Evolutionary conservation across 2,888 invertebrate species (phyloP).

Genomic region (Lasius platythorax): DNA sequence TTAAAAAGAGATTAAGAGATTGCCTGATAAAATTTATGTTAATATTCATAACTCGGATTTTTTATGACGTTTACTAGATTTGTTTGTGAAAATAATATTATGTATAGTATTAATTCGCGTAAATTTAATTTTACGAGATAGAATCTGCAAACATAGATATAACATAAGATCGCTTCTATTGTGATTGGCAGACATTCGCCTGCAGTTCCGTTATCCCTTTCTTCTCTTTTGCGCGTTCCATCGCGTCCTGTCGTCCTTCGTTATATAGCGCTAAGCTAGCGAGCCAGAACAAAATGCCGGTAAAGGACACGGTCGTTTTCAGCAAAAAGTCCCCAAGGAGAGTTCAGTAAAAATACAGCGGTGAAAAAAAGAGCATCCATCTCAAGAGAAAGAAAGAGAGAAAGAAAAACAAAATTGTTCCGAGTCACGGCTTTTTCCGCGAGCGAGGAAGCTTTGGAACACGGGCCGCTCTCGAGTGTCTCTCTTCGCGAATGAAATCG

Average conservation of each 20-base stretch:
- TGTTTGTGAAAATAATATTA: background rate
- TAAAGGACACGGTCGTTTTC: conserved; percentile 38
- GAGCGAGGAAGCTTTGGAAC: conserved; percentile 26
- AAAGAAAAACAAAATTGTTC: conserved; percentile 15
- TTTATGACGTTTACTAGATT: conserved; percentile 14
- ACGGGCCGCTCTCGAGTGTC: conserved; percentile 28
- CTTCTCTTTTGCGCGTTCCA: conserved; percentile 7
- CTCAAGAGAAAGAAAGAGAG: background rate
- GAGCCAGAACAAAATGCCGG: conserved; percentile 42
- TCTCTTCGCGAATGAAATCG: conserved; percentile 46
- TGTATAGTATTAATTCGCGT: background rate
- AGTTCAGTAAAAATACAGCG: conserved; percentile 20
- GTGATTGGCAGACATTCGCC: background rate
- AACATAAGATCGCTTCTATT: background rate
- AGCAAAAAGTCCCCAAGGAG: conserved; percentile 26
- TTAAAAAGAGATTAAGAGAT: background rate
- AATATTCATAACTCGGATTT: background rate
- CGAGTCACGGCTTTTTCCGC: conserved; percentile 32
- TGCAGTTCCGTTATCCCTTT: conserved; percentile 28
- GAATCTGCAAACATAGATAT: background rate
- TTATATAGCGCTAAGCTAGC: conserved; percentile 42
- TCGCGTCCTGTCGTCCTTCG: conserved; percentile 39
- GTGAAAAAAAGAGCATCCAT: conserved; percentile 23
- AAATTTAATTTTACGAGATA: background rate
- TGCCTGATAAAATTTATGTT: too few relatives aligned